Evolutionary conservation across 2,113 vertebrate genomes (phyloP).

Genomic region (Eulemur rufifrons): DNA sequence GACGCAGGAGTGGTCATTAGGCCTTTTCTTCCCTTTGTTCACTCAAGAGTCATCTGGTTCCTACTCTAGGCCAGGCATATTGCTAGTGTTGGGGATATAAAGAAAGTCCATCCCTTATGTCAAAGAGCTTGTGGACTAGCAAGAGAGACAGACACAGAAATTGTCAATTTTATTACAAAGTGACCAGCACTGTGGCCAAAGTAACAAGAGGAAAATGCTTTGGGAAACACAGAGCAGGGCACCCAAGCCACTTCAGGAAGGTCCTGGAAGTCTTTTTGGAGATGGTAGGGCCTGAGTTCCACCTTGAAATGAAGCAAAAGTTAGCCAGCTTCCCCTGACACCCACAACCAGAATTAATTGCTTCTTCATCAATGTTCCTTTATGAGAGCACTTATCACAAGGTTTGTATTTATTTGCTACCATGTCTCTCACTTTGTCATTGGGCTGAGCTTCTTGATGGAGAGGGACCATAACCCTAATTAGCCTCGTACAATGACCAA

Average conservation of each 20-base stretch:
- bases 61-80: background rate
- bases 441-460: background rate
- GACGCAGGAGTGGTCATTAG: background rate
- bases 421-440: background rate
- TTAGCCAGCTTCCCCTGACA: background rate
- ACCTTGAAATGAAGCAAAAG: background rate
- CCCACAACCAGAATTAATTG: background rate
- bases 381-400: background rate
- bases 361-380: background rate
- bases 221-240: background rate
- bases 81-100: background rate
- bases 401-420: background rate
- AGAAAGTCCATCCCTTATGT: background rate
- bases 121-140: background rate
- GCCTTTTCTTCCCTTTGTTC: background rate
- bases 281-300: background rate
- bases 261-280: background rate
- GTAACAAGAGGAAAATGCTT: slow-evolving; percentile 15
- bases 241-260: background rate
- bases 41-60: background rate
- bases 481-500: background rate
- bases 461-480: background rate
- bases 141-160: background rate
- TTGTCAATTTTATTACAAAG: background rate
- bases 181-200: background rate